Percentiles rank a stretch among this genome's conserved stretches.
Evolutionary conservation across 2,113 vertebrate species (phyloP).

Genomic region (Raja brachyura): DNA sequence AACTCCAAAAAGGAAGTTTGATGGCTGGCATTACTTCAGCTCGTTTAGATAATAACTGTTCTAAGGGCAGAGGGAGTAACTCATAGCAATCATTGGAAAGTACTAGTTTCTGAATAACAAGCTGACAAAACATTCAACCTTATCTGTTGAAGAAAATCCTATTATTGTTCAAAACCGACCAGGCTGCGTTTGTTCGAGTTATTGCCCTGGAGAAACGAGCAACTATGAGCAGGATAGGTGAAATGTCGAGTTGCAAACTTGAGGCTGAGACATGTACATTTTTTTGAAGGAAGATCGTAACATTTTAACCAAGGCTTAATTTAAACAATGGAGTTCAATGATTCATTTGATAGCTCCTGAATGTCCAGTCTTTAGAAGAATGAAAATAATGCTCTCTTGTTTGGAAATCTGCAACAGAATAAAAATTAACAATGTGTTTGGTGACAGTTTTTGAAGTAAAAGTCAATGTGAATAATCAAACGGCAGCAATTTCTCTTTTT

Average conservation of each 20-base stretch:
- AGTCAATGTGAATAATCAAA: slow-evolving; percentile 2
- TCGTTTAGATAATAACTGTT: neutral
- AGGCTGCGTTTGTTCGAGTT: neutral
- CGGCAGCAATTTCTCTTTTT: neutral
- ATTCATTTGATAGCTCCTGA: neutral
- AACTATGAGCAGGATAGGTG: neutral
- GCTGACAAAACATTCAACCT: neutral
- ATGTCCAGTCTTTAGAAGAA: neutral
- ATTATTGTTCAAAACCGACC: neutral
- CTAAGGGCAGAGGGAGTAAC: neutral
- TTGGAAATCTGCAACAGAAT: slow-evolving; percentile 12
- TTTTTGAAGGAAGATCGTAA: neutral
- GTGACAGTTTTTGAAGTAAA: neutral
- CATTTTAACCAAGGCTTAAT: neutral
- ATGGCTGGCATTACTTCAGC: neutral
- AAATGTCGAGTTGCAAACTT: neutral
- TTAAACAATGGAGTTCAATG: neutral
- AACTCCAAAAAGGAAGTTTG: neutral
- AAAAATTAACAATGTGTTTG: neutral
- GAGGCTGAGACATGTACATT: neutral
- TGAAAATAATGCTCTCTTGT: neutral
- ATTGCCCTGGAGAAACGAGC: neutral
- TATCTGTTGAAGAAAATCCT: neutral
- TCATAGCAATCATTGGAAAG: neutral
- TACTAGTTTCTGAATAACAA: neutral